phyloP scores from a whole-genome alignment of 2,797 vertebrate species.

The Heliangelus exortis region DNA sequence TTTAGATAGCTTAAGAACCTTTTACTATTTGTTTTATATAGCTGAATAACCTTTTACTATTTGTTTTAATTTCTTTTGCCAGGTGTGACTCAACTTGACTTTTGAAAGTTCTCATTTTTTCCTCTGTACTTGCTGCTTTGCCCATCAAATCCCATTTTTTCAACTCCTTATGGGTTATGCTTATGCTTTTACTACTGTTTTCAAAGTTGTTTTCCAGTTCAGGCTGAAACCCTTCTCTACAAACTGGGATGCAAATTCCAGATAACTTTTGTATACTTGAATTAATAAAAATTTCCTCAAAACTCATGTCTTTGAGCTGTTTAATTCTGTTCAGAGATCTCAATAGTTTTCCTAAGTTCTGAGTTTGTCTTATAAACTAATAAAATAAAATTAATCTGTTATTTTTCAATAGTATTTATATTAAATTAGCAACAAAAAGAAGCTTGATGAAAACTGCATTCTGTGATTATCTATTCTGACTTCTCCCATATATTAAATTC shows the following conservation, averaged over 20 bases:
- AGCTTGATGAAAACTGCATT: neutral
- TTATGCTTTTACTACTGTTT: neutral
- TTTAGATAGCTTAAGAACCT: slow-evolving; percentile 28
- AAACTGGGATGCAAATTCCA: neutral
- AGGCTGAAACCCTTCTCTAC: neutral
- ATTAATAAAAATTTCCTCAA: neutral
- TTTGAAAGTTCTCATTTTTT: slow-evolving; percentile 27
- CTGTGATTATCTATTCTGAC: neutral
- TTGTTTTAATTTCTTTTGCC: slow-evolving; percentile 57
- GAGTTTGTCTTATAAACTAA: neutral
- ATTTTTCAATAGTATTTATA: neutral
- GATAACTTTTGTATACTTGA: neutral
- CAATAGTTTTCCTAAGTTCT: neutral
- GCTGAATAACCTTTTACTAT: slow-evolving; percentile 62
- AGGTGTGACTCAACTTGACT: slow-evolving; percentile 36
- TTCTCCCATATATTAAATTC: neutral
- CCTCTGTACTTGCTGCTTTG: neutral
- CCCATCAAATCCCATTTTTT: neutral
- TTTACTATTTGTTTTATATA: slow-evolving; percentile 52
- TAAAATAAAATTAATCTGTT: neutral
- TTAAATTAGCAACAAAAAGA: neutral
- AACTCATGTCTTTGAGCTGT: neutral
- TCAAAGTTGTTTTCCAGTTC: neutral
- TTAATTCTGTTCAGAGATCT: neutral
- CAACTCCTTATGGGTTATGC: neutral